Base-by-base conservation (phyloP, 1,140 invertebrate genomes). In the Mya arenaria region DNA sequence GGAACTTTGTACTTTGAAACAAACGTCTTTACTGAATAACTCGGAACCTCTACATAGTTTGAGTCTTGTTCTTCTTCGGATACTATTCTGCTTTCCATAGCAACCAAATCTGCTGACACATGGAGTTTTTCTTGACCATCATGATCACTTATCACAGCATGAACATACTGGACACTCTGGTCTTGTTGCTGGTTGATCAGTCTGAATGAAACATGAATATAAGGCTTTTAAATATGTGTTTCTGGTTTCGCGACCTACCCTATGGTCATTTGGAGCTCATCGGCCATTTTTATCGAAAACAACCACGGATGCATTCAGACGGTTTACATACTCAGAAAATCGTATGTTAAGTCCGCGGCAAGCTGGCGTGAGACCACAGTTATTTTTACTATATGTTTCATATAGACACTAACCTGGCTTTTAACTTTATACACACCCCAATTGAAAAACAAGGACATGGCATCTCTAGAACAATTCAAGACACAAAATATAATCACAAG, bases 71-170 rank as follows among this genome's bases (percentile, higher is more conserved):
- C 44, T 0, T 58, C 32, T 25, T 74, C 60, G 23, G 5, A 44
- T 1, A 65, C 28, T 32, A 89, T 37, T 81, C 90, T 86, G 34
- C 85, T 86, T 44, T 90, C 88, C 84, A 88, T 88, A 15, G 80
- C 73, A 32, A 82, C 84, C n/a, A 82, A 34, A 36, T 87, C 85
- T 34, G 55, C n/a, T 0, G 84, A 80, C 28, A 86, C 34, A 10
- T 85, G 74, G 62, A 90, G 84, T 30, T 85, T 69, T 5, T 74
- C 79, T 17, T 34, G 39, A 48, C 87, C 87, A 75, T 89, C 85
- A 25, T 44, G 63, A 3, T 74, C 55, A 39, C 86, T 75, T 17
- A 90, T 72, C 1, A 86, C 82, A 37, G 84, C 83, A 39, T 88
- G 71, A 0, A 89, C 85, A 75, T 86, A 86, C 4, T 72, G 83